Conservation (phyloP, 2,113 vertebrate species). For the Gyps fulvus region DNA sequence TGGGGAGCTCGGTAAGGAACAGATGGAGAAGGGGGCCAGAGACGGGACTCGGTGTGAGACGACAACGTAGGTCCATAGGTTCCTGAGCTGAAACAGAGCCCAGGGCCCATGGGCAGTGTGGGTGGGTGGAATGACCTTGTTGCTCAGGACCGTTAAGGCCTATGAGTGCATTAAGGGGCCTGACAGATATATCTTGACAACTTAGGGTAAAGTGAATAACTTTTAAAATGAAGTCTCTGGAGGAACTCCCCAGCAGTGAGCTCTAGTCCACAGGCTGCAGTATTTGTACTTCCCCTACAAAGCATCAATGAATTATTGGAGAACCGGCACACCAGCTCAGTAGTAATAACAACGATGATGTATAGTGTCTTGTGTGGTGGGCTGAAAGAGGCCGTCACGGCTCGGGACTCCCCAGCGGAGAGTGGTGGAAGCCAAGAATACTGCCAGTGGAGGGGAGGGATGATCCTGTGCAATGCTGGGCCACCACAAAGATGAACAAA, state of each 20-base stretch:
- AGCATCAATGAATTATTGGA: neutral
- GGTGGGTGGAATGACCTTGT: neutral
- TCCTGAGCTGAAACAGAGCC: neutral
- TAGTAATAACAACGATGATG: neutral
- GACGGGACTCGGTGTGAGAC: neutral
- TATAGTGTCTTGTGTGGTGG: neutral
- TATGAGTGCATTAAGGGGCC: neutral
- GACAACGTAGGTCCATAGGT: neutral
- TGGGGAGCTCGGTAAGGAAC: neutral
- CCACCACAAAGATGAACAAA: neutral
- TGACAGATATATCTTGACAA: neutral
- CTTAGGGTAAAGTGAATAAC: neutral
- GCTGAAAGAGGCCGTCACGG: neutral
- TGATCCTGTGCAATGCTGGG: neutral
- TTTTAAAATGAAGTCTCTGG: neutral
- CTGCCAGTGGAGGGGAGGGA: neutral
- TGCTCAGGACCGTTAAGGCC: neutral
- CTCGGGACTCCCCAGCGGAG: neutral
- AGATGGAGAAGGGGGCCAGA: neutral
- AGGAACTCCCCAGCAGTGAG: neutral
- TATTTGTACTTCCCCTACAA: neutral
- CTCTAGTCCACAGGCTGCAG: neutral
- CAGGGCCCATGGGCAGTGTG: neutral
- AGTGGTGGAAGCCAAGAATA: neutral
- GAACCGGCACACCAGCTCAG: neutral